phyloP scores from a whole-genome alignment of 37 sponge, comb jelly and placozoan genomes.

The Hormiphora californensis region DNA sequence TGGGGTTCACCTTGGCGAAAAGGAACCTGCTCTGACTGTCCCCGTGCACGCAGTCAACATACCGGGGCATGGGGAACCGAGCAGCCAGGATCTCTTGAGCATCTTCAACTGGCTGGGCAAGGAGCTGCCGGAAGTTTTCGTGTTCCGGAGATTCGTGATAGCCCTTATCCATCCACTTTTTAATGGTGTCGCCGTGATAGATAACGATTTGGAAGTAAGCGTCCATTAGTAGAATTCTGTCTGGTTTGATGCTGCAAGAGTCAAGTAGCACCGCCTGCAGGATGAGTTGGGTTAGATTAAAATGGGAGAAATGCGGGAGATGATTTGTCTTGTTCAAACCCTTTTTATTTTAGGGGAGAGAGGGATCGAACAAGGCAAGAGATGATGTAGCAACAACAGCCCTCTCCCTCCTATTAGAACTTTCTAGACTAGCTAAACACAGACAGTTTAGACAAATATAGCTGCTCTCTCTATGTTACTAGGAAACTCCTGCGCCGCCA shows the following conservation, averaged over 20 bases:
- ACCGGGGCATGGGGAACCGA: constrained; percentile 95
- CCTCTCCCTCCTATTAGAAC: too few species aligned
- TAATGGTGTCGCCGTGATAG: constrained; percentile 93
- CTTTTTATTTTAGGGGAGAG: too few species aligned
- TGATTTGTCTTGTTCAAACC: too few species aligned
- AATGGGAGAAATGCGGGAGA: too few species aligned
- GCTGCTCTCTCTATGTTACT: too few species aligned
- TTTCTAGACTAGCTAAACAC: too few species aligned
- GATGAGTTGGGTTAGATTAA: background rate
- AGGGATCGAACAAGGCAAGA: too few species aligned
- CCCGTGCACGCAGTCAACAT: constrained; percentile 82
- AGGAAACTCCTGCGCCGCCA: too few species aligned
- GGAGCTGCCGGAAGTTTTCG: constrained; percentile 88
- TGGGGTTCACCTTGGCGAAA: constrained; percentile 79
- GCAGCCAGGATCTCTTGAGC: constrained; percentile 92
- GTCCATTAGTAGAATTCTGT: constrained; percentile 92
- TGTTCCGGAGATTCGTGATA: constrained; percentile 83
- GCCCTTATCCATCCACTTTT: constrained; percentile 74
- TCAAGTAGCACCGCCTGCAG: constrained; percentile 92
- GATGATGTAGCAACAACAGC: too few species aligned
- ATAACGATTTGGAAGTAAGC: constrained; percentile 97
- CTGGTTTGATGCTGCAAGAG: constrained; percentile 82
- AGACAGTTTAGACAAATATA: too few species aligned
- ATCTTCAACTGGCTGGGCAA: constrained; percentile 77
- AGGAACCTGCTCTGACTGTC: constrained; percentile 73